Conservation (phyloP, 2,113 vertebrate species). For the Nanger granti region DNA sequence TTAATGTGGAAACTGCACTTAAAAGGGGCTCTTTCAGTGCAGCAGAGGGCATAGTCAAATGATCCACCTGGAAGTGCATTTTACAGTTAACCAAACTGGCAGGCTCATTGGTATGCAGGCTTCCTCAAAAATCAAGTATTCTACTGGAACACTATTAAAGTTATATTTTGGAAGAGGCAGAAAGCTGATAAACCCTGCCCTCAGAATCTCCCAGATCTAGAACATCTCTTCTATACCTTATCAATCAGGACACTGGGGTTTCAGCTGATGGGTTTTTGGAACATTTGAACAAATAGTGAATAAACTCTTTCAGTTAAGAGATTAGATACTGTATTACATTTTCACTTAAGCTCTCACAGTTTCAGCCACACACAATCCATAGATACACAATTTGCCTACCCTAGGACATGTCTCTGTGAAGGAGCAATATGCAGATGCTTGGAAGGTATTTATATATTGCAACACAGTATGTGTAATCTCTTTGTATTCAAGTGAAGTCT, state of each 20-base stretch:
- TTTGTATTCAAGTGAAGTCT: background rate
- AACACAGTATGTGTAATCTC: background rate
- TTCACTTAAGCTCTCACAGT: background rate
- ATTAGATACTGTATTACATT: background rate
- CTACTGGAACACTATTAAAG: background rate
- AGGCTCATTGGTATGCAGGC: background rate
- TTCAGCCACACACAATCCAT: background rate
- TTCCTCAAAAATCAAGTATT: slow-evolving; percentile 31
- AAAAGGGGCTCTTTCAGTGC: background rate
- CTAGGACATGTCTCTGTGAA: background rate
- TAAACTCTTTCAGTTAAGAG: background rate
- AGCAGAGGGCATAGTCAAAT: background rate
- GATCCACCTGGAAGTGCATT: background rate
- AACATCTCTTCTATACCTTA: background rate
- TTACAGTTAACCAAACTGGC: background rate
- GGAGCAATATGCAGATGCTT: background rate
- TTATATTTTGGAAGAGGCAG: background rate
- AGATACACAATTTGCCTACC: background rate
- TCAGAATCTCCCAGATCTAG: background rate
- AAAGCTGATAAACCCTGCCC: background rate
- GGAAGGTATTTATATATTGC: background rate
- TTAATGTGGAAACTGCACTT: background rate
- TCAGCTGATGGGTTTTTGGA: background rate
- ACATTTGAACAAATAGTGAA: background rate
- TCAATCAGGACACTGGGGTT: background rate